phyloP scores from a whole-genome alignment of 2,113 vertebrate genomes.

The Paraplagusia blochii region DNA sequence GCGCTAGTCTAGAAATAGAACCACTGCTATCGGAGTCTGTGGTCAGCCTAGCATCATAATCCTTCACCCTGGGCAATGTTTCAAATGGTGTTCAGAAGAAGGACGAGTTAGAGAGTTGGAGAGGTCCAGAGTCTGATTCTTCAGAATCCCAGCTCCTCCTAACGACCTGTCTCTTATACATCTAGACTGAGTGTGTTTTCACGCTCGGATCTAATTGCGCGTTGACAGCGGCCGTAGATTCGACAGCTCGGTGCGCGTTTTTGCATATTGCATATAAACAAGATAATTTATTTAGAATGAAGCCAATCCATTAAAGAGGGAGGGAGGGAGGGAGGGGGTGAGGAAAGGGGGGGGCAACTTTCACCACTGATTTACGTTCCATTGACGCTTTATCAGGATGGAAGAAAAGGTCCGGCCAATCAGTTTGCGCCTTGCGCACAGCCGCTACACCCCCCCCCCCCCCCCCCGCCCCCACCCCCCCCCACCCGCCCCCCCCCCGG shows the following conservation, averaged over 20 bases:
- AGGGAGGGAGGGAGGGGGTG: not conserved
- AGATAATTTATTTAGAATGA: conserved; percentile 62
- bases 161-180: no score
- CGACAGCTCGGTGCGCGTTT: no score
- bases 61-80: conserved; percentile 44
- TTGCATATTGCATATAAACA: conserved; percentile 42
- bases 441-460: conserved; percentile 29
- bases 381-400: conserved; percentile 93
- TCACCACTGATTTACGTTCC: conserved; percentile 90
- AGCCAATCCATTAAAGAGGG: conserved; percentile 34
- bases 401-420: conserved; percentile 87
- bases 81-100: conserved; percentile 27
- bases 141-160: no score
- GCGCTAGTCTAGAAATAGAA: conserved; percentile 60
- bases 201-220: conserved; percentile 23
- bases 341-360: no score
- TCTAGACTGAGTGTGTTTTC: no score
- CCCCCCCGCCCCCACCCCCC: conserved; percentile 21
- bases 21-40: conserved; percentile 43
- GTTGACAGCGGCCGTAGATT: conserved; percentile 12
- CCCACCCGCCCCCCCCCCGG: not conserved
- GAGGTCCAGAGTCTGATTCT: no score
- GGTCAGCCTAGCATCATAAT: no score
- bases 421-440: conserved; percentile 68
- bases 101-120: no score